These are phyloP conservation scores for Lasioglossum pauxillum DNA, from an alignment of 2,888 invertebrate species.

Conservation along the genomic window DNA sequence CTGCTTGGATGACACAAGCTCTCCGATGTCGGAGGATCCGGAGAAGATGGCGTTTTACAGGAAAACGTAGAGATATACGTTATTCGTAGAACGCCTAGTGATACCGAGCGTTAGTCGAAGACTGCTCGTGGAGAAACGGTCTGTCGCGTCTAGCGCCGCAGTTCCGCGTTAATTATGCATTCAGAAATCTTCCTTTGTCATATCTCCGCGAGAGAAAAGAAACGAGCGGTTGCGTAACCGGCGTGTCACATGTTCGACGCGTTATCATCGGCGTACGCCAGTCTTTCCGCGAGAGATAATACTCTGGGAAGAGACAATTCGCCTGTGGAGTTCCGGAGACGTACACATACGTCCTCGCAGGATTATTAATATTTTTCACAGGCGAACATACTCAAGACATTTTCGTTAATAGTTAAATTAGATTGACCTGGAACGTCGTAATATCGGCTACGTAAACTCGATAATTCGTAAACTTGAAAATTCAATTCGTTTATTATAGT, in stretches of 20 bases:
- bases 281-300: slow-evolving; percentile 46
- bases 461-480: neutral
- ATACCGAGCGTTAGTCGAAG: neutral
- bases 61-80: neutral
- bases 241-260: slow-evolving; percentile 48
- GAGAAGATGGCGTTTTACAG: neutral
- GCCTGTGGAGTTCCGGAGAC: neutral
- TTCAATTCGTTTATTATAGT: neutral
- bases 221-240: slow-evolving; percentile 61
- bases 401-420: neutral
- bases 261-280: slow-evolving; percentile 45
- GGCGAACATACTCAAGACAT: too few relatives aligned
- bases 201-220: slow-evolving; percentile 56
- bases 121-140: slow-evolving; percentile 19
- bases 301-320: slow-evolving; percentile 22
- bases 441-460: neutral
- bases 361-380: neutral
- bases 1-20: neutral
- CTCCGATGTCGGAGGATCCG: neutral
- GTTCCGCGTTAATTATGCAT: slow-evolving; percentile 56
- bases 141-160: neutral
- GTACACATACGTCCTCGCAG: neutral
- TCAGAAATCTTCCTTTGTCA: slow-evolving; percentile 55
- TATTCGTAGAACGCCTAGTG: neutral
- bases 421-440: neutral